These are phyloP conservation scores for Antechinus stuartii DNA, from an alignment of 2,113 vertebrate species.

Conservation along the genomic window DNA sequence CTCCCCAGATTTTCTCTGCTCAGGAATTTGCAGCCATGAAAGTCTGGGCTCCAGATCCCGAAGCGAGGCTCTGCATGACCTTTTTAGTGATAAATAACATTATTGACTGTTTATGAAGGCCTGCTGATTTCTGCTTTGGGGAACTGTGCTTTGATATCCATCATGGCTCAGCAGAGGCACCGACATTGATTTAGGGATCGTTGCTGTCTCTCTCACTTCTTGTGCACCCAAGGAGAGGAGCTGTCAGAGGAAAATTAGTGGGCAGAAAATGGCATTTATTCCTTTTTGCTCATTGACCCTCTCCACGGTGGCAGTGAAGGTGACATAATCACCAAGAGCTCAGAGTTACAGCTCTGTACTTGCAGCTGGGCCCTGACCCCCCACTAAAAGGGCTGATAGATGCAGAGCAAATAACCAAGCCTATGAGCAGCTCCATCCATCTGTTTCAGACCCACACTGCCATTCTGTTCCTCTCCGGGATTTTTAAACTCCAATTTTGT, in stretches of 20 bases:
- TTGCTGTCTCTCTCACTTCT: background rate
- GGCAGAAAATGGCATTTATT: background rate
- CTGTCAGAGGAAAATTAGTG: background rate
- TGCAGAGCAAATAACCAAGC: background rate
- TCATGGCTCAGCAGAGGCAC: background rate
- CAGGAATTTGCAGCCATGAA: background rate
- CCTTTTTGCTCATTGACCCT: background rate
- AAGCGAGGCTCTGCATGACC: background rate
- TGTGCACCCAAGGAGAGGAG: background rate
- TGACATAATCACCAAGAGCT: background rate
- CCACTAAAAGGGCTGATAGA: background rate
- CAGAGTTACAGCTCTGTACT: background rate
- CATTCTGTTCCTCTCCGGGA: background rate
- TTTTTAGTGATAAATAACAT: background rate
- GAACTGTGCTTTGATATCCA: background rate
- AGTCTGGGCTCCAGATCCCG: background rate
- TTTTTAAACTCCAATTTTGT: background rate
- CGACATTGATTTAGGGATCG: background rate
- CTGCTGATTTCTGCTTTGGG: background rate
- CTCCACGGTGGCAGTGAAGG: background rate
- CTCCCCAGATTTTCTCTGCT: background rate
- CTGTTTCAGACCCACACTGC: background rate
- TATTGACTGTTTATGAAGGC: constrained; percentile 15
- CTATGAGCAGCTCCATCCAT: background rate
- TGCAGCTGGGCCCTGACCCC: background rate